Evolutionary conservation across 2,888 invertebrate genomes (phyloP).

Genomic region (Julus scanicus): DNA sequence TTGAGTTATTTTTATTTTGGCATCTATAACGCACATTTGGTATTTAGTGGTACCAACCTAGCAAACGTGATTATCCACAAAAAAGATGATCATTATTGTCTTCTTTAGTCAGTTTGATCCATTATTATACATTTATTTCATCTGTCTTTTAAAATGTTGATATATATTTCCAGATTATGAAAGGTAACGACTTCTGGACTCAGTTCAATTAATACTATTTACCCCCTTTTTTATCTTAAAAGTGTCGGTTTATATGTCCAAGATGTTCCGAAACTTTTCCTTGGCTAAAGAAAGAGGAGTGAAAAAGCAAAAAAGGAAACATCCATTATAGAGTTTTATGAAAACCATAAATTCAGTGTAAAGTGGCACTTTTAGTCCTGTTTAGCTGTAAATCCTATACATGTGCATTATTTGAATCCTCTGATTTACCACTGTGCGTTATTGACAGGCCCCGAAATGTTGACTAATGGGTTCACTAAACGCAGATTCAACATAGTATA

Average conservation of each 20-base stretch:
- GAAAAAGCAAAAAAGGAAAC: neutral
- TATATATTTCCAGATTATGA: no score
- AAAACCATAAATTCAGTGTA: neutral
- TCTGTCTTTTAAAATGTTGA: no score
- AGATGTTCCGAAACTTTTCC: neutral
- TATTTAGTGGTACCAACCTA: no score
- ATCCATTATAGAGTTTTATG: neutral
- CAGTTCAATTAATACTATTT: no score
- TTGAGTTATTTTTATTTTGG: no score
- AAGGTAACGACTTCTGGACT: no score
- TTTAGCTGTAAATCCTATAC: neutral
- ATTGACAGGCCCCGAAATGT: slow-evolving; percentile 13
- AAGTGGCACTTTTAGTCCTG: neutral
- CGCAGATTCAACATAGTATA: neutral
- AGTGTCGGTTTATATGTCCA: neutral
- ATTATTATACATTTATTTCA: no score
- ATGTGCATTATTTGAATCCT: neutral
- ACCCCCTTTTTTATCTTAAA: no score
- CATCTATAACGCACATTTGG: no score
- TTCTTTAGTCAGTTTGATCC: no score
- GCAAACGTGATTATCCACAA: no score
- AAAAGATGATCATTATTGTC: no score
- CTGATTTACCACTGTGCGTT: neutral
- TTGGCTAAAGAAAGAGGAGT: neutral
- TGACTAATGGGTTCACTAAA: slow-evolving; percentile 17